phyloP scores from a whole-genome alignment of 2,888 invertebrate species.

The Hirtodrosophila alboralis region DNA sequence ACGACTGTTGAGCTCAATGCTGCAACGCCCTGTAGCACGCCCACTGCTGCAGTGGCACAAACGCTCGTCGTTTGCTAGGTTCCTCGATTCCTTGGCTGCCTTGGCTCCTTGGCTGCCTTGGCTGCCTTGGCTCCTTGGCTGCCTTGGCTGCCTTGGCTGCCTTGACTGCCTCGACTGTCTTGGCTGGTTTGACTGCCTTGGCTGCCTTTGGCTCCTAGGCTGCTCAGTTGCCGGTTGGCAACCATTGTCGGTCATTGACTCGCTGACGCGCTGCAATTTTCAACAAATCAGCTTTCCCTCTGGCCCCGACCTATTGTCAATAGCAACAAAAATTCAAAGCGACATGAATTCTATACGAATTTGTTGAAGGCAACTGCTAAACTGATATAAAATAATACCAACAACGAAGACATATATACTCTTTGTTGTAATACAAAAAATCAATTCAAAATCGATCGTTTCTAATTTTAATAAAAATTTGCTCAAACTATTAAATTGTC shows the following conservation, averaged over 20 bases:
- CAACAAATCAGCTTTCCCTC: conserved; percentile 41
- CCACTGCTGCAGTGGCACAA: conserved; percentile 43
- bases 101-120: conserved; percentile 5
- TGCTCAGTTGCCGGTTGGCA: conserved; percentile 21
- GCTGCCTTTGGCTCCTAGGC: conserved; percentile 1
- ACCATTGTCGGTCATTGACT: conserved; percentile 66
- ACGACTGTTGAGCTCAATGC: conserved; percentile 31
- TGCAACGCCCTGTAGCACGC: conserved; percentile 52
- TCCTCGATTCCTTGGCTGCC: conserved; percentile 6
- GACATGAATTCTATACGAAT: conserved; percentile 45
- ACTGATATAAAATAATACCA: too few relatives aligned
- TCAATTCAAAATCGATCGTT: too few relatives aligned
- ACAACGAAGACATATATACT: too few relatives aligned
- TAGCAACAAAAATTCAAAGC: conserved; percentile 70
- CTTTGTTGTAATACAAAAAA: too few relatives aligned
- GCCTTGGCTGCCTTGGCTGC: background rate
- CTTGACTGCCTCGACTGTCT: conserved; percentile 2
- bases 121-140: conserved; percentile 2
- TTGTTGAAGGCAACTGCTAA: conserved; percentile 4
- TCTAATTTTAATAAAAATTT: too few relatives aligned
- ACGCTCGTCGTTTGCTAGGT: conserved; percentile 34
- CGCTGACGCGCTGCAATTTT: conserved; percentile 61
- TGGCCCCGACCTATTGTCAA: conserved; percentile 62
- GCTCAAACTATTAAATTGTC: too few relatives aligned
- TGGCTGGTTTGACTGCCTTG: conserved; percentile 5